phyloP scores from a whole-genome alignment of 1,140 invertebrate species.

The Asobara japonica region DNA sequence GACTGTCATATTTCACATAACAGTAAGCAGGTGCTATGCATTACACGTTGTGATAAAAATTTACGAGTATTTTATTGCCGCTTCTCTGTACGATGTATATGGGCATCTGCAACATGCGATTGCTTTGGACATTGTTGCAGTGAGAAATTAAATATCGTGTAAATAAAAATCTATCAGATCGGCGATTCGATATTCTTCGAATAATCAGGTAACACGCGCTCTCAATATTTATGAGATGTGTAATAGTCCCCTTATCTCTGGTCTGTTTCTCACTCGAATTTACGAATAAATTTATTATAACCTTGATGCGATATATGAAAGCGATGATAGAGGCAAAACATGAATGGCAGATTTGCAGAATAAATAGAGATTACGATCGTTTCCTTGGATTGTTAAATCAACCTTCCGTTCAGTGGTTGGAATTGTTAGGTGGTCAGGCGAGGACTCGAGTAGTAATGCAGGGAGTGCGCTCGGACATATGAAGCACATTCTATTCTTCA shows the following conservation, averaged over 20 bases:
- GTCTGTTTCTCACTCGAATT: background rate
- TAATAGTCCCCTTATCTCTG: background rate
- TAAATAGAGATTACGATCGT: background rate
- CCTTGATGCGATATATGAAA: slow-evolving; percentile 3
- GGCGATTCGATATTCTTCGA: background rate
- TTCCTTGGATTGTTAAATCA: background rate
- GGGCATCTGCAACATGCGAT: background rate
- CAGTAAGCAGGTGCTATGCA: background rate
- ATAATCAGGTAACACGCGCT: background rate
- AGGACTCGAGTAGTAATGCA: background rate
- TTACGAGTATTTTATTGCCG: background rate
- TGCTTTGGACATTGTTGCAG: background rate
- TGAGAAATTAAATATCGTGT: background rate
- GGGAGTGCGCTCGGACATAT: background rate
- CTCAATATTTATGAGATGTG: slow-evolving; percentile 12
- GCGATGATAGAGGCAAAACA: background rate
- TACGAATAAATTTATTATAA: background rate
- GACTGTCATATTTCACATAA: background rate
- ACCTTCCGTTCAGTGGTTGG: background rate
- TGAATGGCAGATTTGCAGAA: background rate
- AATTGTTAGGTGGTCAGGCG: background rate
- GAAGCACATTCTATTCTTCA: background rate
- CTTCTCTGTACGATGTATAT: background rate
- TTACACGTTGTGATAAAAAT: background rate
- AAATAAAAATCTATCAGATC: background rate